phyloP scores from a whole-genome alignment of 2,797 vertebrate species.

The Bovichtus variegatus region DNA sequence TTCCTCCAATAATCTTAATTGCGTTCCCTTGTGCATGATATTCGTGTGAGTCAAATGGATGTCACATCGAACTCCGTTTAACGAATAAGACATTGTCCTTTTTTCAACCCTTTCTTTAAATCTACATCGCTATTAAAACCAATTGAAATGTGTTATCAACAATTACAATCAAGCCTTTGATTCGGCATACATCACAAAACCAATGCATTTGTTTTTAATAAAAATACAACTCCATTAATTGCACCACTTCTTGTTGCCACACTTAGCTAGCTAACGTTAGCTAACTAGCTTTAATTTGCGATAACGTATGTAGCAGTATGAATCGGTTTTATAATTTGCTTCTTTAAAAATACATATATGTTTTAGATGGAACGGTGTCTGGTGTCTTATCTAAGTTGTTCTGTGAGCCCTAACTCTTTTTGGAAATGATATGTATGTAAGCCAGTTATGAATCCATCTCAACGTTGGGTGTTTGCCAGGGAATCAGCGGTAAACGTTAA shows the following conservation, averaged over 20 bases:
- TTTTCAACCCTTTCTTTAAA: neutral
- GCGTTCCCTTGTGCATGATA: no score
- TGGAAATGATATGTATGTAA: neutral
- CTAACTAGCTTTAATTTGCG: neutral
- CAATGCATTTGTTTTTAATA: neutral
- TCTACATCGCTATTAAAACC: fast-evolving
- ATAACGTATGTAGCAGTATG: neutral
- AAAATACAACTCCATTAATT: neutral
- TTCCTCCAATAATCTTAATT: no score
- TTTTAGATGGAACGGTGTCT: neutral
- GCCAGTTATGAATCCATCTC: neutral
- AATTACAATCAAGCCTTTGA: fast-evolving
- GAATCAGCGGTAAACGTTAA: constrained; percentile 5
- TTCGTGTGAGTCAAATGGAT: neutral
- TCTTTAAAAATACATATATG: no score
- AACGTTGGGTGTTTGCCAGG: neutral
- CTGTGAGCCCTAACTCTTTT: fast-evolving
- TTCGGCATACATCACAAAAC: neutral
- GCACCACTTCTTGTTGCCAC: neutral
- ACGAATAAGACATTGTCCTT: neutral
- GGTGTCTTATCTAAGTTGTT: no score
- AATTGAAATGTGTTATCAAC: fast-evolving
- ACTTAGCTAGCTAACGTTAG: neutral
- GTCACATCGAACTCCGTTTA: neutral
- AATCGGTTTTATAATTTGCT: no score